Evolutionary conservation across 2,888 invertebrate species (phyloP).

Genomic region (Callimorpha dominula): DNA sequence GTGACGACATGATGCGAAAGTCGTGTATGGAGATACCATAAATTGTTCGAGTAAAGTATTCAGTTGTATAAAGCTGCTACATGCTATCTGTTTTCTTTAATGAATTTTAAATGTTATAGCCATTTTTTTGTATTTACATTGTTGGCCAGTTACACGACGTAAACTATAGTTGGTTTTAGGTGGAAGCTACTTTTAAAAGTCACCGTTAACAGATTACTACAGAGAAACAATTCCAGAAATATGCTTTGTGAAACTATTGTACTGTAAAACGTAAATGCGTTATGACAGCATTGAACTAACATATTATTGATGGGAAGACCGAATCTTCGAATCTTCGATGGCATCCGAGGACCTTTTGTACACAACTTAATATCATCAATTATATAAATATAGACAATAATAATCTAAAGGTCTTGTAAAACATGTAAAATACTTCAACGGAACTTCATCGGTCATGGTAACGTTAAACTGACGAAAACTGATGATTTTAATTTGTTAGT

Average conservation of each 20-base stretch:
- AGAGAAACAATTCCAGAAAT: neutral
- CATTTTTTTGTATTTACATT: neutral
- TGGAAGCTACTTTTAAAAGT: neutral
- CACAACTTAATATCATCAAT: no score
- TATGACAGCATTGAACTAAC: no score
- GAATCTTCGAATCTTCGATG: no score
- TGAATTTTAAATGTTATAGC: conserved; percentile 1
- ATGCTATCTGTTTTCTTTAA: conserved; percentile 20
- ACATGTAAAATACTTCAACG: no score
- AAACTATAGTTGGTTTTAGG: neutral
- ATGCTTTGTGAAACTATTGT: neutral
- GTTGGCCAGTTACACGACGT: neutral
- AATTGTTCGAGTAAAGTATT: conserved; percentile 21
- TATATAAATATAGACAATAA: no score
- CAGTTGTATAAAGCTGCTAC: conserved; percentile 18
- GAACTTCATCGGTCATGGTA: no score
- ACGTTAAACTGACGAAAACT: no score
- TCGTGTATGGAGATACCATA: conserved; percentile 28
- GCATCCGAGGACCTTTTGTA: no score
- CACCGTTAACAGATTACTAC: neutral
- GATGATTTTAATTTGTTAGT: no score
- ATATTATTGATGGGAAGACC: no score
- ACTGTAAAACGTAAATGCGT: neutral
- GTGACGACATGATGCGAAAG: conserved; percentile 38
- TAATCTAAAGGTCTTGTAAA: no score